Percentiles rank a stretch among this genome's conserved stretches.
Conservation (phyloP, 2,888 invertebrate genomes). For the Pinctada fucata region DNA sequence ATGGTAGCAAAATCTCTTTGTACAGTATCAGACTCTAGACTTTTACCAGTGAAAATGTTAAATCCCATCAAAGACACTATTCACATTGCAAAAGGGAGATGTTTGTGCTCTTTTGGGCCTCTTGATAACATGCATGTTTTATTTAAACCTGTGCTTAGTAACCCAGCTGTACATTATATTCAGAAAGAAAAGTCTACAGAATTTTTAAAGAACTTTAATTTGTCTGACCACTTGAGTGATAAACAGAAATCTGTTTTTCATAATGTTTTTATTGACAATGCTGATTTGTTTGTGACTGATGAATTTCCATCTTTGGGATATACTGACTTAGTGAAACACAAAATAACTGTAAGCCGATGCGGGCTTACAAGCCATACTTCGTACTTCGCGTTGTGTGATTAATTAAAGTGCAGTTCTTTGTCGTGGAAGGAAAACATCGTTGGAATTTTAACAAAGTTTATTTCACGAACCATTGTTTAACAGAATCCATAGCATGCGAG, state of each 20-base stretch:
- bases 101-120: constrained; percentile 24
- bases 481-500: too few relatives aligned
- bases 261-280: constrained; percentile 2
- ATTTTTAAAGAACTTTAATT: neutral
- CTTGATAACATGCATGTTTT: constrained; percentile 8
- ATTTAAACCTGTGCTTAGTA: neutral
- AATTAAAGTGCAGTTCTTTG: too few relatives aligned
- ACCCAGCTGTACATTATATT: neutral
- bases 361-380: too few relatives aligned
- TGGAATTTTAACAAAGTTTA: too few relatives aligned
- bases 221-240: constrained; percentile 1
- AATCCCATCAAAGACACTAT: constrained; percentile 36
- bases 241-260: neutral
- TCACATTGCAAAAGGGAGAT: constrained; percentile 25
- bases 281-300: constrained; percentile 30
- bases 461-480: too few relatives aligned
- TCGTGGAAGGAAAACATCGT: too few relatives aligned
- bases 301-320: constrained; percentile 29
- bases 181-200: neutral
- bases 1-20: constrained; percentile 11
- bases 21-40: neutral
- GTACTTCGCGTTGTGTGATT: too few relatives aligned
- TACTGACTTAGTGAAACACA: constrained; percentile 28
- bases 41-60: constrained; percentile 30
- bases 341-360: too few relatives aligned